Conservation (phyloP, 2,113 vertebrate species). For the Macrotus californicus region DNA sequence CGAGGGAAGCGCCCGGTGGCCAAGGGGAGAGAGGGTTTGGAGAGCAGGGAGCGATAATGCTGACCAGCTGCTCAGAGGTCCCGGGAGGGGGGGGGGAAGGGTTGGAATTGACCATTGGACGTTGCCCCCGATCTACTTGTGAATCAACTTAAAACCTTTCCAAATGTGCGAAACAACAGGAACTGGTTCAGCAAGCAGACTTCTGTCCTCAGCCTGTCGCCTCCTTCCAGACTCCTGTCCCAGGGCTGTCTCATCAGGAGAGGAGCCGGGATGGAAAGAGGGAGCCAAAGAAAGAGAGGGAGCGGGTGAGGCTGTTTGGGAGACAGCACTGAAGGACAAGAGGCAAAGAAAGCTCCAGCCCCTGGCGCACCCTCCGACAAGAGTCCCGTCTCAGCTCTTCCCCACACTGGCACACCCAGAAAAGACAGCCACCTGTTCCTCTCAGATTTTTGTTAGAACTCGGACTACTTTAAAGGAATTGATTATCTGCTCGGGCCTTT, state of each 20-base stretch:
- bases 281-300: neutral
- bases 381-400: neutral
- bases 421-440: neutral
- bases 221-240: no score
- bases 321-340: neutral
- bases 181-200: neutral
- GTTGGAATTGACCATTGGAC: neutral
- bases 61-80: neutral
- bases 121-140: neutral
- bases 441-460: neutral
- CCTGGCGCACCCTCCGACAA: rapidly evolving
- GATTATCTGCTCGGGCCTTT: neutral
- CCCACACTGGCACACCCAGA: neutral
- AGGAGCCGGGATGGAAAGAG: rapidly evolving
- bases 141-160: neutral
- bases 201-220: neutral
- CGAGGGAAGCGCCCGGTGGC: rapidly evolving
- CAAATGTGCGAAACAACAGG: neutral
- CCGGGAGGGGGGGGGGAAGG: rapidly evolving
- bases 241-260: neutral
- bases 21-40: rapidly evolving
- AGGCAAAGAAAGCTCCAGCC: rapidly evolving
- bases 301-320: rapidly evolving
- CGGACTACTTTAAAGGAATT: neutral
- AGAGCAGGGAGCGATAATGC: rapidly evolving